Evolutionary conservation across 2,888 invertebrate species (phyloP).

Genomic region (Amiota mariae): DNA sequence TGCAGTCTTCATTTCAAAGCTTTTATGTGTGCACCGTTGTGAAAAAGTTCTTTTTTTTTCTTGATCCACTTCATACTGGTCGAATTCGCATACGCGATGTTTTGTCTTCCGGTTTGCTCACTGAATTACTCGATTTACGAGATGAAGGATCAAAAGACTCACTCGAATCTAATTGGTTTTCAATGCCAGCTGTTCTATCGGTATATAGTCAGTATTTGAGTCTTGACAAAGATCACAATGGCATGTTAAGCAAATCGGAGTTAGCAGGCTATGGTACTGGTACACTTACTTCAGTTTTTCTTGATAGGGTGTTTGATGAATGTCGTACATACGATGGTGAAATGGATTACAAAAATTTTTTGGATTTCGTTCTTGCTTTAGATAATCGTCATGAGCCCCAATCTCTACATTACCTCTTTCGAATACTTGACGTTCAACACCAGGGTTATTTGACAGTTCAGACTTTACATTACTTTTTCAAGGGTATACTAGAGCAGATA

Average conservation of each 20-base stretch:
- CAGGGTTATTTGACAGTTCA: slow-evolving; percentile 92
- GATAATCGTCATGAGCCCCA: slow-evolving; percentile 95
- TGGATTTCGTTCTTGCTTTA: slow-evolving; percentile 93
- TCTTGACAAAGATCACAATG: slow-evolving; percentile 94
- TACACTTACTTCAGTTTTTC: slow-evolving; percentile 90
- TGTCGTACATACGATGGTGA: slow-evolving; percentile 95
- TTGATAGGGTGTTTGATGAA: slow-evolving; percentile 95
- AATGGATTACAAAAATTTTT: slow-evolving; percentile 97
- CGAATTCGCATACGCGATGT: slow-evolving; percentile 93
- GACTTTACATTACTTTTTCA: slow-evolving; percentile 93
- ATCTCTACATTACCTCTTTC: slow-evolving; percentile 91
- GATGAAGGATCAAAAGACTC: slow-evolving; percentile 89
- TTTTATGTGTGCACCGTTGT: slow-evolving; percentile 98
- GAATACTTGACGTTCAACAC: slow-evolving; percentile 91
- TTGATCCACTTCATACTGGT: slow-evolving; percentile 91
- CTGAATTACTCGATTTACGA: slow-evolving; percentile 90
- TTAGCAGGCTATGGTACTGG: slow-evolving; percentile 92
- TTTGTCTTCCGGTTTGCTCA: slow-evolving; percentile 84
- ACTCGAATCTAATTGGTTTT: slow-evolving; percentile 93
- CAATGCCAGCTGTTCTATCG: slow-evolving; percentile 88
- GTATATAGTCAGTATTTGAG: slow-evolving; percentile 96
- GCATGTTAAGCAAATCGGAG: slow-evolving; percentile 94
- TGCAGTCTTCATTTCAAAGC: slow-evolving; percentile 94
- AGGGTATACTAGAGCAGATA: slow-evolving; percentile 95
- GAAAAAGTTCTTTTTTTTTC: slow-evolving; percentile 95